Conservation (phyloP, 1,140 invertebrate species). For the Pectinophora gossypiella region DNA sequence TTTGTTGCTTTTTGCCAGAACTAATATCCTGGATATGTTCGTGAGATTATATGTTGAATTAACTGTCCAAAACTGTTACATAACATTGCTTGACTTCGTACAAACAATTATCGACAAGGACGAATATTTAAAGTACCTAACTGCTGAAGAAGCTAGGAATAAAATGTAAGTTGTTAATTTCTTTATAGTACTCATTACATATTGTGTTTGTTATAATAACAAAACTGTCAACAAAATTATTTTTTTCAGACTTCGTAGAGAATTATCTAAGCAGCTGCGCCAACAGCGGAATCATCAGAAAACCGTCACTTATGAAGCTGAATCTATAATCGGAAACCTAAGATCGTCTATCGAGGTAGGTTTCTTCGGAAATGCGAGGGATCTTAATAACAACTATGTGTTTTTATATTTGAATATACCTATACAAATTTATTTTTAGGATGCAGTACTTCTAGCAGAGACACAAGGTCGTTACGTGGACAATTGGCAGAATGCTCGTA, state of each 20-base stretch:
- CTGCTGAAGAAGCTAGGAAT: slow-evolving; percentile 42
- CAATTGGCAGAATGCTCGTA: slow-evolving; percentile 49
- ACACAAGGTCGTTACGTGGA: slow-evolving; percentile 40
- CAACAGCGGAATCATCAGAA: slow-evolving; percentile 55
- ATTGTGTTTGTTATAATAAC: background rate
- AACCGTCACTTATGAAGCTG: slow-evolving; percentile 43
- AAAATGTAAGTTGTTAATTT: slow-evolving; percentile 40
- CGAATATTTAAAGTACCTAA: slow-evolving; percentile 20
- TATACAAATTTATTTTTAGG: too few species aligned
- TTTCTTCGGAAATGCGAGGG: too few species aligned
- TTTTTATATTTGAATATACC: too few species aligned
- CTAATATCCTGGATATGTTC: background rate
- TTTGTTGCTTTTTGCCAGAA: background rate
- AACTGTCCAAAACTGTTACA: slow-evolving; percentile 19
- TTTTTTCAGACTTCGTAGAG: slow-evolving; percentile 6
- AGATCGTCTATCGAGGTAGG: background rate
- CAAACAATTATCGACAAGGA: slow-evolving; percentile 21
- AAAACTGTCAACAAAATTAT: background rate
- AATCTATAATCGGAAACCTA: slow-evolving; percentile 32
- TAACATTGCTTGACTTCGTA: slow-evolving; percentile 18
- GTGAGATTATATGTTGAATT: background rate
- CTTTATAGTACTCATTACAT: background rate
- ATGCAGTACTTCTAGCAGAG: slow-evolving; percentile 39
- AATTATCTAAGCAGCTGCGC: slow-evolving; percentile 42
- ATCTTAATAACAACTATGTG: too few species aligned